Evolutionary conservation across 2,113 vertebrate genomes (phyloP).

Genomic region (Sturnus vulgaris): DNA sequence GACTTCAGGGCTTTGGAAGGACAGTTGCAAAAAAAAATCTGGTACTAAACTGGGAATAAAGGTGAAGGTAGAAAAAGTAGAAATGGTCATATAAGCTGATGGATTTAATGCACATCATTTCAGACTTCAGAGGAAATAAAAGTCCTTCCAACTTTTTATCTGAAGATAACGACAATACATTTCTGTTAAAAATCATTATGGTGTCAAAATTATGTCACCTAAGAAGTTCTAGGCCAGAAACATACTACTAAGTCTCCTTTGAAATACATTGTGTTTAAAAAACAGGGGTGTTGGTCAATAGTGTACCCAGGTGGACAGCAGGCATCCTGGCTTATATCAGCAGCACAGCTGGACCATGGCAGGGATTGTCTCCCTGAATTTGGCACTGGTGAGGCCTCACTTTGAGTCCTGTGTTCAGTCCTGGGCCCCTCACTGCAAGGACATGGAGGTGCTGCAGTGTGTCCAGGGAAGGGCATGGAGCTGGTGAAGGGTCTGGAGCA

Average conservation of each 20-base stretch:
- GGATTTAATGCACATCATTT: background rate
- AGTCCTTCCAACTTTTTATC: background rate
- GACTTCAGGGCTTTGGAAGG: background rate
- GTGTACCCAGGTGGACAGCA: background rate
- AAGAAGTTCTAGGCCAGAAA: background rate
- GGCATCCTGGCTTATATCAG: background rate
- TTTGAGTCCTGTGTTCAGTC: too few relatives aligned
- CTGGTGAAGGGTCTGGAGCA: background rate
- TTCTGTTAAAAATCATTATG: background rate
- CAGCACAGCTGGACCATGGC: too few relatives aligned
- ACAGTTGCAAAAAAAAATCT: background rate
- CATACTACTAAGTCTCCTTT: background rate
- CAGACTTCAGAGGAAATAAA: background rate
- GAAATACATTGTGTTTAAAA: background rate
- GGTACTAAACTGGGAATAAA: background rate
- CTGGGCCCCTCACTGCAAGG: too few relatives aligned
- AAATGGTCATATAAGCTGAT: background rate
- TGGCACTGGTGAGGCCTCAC: background rate
- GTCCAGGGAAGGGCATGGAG: background rate
- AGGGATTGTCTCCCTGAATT: fast-evolving
- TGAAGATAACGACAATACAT: background rate
- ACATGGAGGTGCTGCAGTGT: fast-evolving
- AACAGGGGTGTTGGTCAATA: fast-evolving
- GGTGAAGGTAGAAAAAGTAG: background rate
- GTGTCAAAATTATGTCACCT: background rate